Conservation (phyloP, 37 sponge, comb jelly and placozoan species). For the Geodia barretti region DNA sequence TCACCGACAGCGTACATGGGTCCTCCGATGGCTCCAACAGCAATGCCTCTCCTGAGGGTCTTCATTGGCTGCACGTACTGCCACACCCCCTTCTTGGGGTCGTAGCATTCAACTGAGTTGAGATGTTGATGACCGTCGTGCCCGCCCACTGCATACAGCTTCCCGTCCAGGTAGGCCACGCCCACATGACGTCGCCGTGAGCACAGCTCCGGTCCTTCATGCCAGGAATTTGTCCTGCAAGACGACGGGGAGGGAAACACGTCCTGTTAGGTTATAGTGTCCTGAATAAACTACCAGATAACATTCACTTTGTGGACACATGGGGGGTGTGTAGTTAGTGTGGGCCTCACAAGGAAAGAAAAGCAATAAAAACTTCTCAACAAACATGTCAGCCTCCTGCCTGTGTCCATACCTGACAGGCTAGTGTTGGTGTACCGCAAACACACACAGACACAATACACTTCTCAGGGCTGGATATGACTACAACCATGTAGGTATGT, state of each 20-base stretch:
- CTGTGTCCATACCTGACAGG: too few species aligned
- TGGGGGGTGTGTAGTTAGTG: too few species aligned
- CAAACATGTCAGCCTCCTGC: too few species aligned
- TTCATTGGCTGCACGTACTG: conserved; percentile 77
- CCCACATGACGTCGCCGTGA: conserved; percentile 91
- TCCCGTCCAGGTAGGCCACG: conserved; percentile 75
- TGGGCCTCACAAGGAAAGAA: too few species aligned
- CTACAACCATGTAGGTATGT: too few species aligned
- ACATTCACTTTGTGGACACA: too few species aligned
- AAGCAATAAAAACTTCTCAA: too few species aligned
- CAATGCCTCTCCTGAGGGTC: conserved; percentile 83
- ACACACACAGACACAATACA: too few species aligned
- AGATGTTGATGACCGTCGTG: conserved; percentile 87
- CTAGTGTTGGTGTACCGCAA: too few species aligned
- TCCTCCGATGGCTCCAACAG: conserved; percentile 84
- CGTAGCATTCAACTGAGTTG: conserved; percentile 89
- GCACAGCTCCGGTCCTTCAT: conserved; percentile 66
- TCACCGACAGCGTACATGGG: conserved; percentile 90
- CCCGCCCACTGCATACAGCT: conserved; percentile 92
- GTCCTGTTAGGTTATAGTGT: too few species aligned
- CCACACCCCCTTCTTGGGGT: conserved; percentile 71
- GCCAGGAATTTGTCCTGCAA: conserved; percentile 77
- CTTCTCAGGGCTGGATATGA: too few species aligned
- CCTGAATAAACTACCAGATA: too few species aligned
- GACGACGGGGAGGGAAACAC: neutral